Evolutionary conservation across 2,888 invertebrate genomes (phyloP).

Genomic region (Parelbella ahira): DNA sequence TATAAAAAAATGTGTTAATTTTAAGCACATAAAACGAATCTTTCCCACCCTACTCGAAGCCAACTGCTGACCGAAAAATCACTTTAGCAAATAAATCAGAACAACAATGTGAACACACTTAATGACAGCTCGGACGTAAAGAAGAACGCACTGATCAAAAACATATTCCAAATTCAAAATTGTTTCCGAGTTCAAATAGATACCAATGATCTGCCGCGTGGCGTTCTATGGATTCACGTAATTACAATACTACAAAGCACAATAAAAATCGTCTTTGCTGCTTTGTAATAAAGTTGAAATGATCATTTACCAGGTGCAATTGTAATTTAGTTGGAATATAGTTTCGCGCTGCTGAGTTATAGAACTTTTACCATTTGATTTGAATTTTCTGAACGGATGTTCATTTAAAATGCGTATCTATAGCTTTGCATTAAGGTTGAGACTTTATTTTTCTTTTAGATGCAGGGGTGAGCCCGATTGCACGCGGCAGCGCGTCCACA

Average conservation of each 20-base stretch:
- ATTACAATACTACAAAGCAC: not conserved
- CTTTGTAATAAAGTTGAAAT: not conserved
- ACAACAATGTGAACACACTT: slow-evolving; percentile 57
- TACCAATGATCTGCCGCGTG: slow-evolving; percentile 75
- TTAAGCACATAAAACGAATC: too few species aligned
- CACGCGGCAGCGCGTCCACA: slow-evolving; percentile 67
- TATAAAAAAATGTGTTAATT: too few species aligned
- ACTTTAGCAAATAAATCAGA: slow-evolving; percentile 64
- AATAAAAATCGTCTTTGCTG: slow-evolving; percentile 17
- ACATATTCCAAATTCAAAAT: slow-evolving; percentile 69
- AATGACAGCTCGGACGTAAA: slow-evolving; percentile 68
- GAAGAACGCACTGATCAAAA: slow-evolving; percentile 69
- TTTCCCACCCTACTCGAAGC: slow-evolving; percentile 48
- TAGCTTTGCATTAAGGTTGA: slow-evolving; percentile 11
- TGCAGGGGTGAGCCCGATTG: slow-evolving; percentile 31
- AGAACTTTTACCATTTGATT: slow-evolving; percentile 17
- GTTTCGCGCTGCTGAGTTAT: slow-evolving; percentile 9
- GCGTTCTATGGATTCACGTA: slow-evolving; percentile 40
- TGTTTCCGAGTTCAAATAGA: slow-evolving; percentile 73
- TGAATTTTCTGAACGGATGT: slow-evolving; percentile 11
- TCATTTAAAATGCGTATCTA: too few species aligned
- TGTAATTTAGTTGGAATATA: not conserved
- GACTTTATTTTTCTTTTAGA: not conserved
- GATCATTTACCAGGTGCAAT: not conserved
- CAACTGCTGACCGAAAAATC: slow-evolving; percentile 55